Base-by-base conservation (phyloP, 2,888 invertebrate species). In the Ennomos erosarius region DNA sequence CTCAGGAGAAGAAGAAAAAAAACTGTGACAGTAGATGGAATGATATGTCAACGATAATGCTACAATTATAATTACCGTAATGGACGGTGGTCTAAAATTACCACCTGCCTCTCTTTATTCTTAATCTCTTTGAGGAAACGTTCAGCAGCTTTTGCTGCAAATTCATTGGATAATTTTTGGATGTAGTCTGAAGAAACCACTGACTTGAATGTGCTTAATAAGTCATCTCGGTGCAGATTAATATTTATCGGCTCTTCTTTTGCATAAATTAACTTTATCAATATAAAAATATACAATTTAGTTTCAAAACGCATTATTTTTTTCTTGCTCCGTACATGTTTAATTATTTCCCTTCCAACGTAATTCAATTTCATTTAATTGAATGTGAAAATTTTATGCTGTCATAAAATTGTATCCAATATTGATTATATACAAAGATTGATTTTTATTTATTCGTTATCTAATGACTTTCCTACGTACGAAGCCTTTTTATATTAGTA, bases 141-240 rank as follows among this genome's bases (percentile, higher is more conserved):
- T 33, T 75, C 55, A 0, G 81, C 79, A 0, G 81, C 78, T 48
- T 75, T 78, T 8, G 69, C 51, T 0, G 81, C 81, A 35, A 84
- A 79, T 0, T 78, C 68, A 42, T 77, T 73, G 0, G 80, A 81
- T 12, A 84, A 55, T 11, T 65, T 53, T 45, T 70, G 69, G 0
- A 83, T 64, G 55, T 80, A 81, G 9, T 76, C 72, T 2, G 79
- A 71, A 0, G 75, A 71, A 1, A 80, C 62, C 0, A 81, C 64
- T 0, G 75, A 68, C 46, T 77, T 70, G 26, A 87, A 73, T 2
- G 77, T 72, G 10, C 76, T 61, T 9, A 75, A 51, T 8, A 85
- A 64, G 44, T 79, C 72, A n/a, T 78, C 71, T 0, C 79, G 69
- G 10, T 69, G 72, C 0, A 85, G 26, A 48, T 72, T 69, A 8